Evolutionary conservation across 2,888 invertebrate species (phyloP), one percentile per base, ranked within the genome.

Genomic region (Eupsilia transversa): DNA sequence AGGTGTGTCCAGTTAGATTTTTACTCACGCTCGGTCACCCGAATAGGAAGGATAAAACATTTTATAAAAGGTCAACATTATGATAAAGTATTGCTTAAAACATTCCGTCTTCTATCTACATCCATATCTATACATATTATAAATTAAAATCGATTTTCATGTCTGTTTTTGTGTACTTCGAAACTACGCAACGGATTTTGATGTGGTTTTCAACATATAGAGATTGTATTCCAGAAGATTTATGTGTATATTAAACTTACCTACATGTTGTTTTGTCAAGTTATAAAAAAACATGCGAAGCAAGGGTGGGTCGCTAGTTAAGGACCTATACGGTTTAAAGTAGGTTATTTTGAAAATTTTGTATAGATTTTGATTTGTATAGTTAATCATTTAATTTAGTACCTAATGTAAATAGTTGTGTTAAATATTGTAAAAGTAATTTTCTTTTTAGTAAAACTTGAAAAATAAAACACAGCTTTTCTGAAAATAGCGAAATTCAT

Each of bases 1-100:
- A 82, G 87, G 84, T 86, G 84, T 38, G 63, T 46, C 61, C 56
- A 41, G 60, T 46, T 27, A 77, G 20, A 74, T 68, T 72, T 74
- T 79, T 72, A 77, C 74, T 57, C 68, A 74, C 71, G 77, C 65
- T 49, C 52, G 23, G 59, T 69, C 41, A 43, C 35, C 38, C 7
- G 46, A 74, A 64, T 52, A 68, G 14, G 27, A 68, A 54, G 14
- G 14, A 66, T 64, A 61, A 63, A 61, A 63, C 2, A 65, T 69
- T 74, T 60, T 38, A 46, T 46, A 43, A 57, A 77, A 64, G n/a
- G 17, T n/a, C 33, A 66, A 41, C 30, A 17, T 56, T 56, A 52
- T 46, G 38, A 12, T 27, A 6, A 57, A 56, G 14, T 30, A 38
- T 23, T 30, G 9, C 33, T 41, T 9, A 12, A 27, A 41, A 56